Percentiles rank a stretch among this genome's conserved stretches.
Conservation (phyloP, 2,113 vertebrate genomes). For the Macquaria australasica region DNA sequence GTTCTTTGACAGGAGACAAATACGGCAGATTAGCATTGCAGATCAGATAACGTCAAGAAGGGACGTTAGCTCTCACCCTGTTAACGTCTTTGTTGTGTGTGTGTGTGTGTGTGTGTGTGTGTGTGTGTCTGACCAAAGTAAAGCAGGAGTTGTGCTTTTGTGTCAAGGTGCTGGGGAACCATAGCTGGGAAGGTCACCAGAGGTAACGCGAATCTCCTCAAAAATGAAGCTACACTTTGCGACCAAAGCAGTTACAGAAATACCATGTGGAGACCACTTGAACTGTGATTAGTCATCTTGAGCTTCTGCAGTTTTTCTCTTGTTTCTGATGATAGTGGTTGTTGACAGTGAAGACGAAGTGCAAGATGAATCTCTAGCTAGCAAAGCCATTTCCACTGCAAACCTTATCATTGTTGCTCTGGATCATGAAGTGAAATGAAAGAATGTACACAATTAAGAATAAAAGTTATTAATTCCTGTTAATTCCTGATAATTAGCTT, state of each 20-base stretch:
- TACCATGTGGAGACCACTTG: neutral
- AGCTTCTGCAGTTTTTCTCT: neutral
- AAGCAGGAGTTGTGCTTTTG: neutral
- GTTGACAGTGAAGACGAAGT: too few species aligned
- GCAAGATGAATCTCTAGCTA: neutral
- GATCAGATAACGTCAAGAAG: slow-evolving; percentile 48
- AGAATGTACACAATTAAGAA: neutral
- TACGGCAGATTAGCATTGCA: slow-evolving; percentile 54
- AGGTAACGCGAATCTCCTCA: neutral
- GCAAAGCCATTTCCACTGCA: neutral
- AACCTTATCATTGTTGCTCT: neutral
- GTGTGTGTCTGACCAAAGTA: neutral
- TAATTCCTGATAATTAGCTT: neutral
- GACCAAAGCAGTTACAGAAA: neutral
- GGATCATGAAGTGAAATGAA: neutral
- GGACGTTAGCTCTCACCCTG: slow-evolving; percentile 25
- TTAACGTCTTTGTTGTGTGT: slow-evolving; percentile 33
- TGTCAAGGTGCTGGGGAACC: neutral
- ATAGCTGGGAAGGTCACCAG: neutral
- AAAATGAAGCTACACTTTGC: neutral
- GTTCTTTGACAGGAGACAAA: slow-evolving; percentile 59
- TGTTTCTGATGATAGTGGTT: neutral
- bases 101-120: slow-evolving; percentile 25
- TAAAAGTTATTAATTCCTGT: too few species aligned
- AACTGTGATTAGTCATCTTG: neutral